Conservation (phyloP, 2,888 invertebrate genomes). For the Macrosiphum euphorbiae region DNA sequence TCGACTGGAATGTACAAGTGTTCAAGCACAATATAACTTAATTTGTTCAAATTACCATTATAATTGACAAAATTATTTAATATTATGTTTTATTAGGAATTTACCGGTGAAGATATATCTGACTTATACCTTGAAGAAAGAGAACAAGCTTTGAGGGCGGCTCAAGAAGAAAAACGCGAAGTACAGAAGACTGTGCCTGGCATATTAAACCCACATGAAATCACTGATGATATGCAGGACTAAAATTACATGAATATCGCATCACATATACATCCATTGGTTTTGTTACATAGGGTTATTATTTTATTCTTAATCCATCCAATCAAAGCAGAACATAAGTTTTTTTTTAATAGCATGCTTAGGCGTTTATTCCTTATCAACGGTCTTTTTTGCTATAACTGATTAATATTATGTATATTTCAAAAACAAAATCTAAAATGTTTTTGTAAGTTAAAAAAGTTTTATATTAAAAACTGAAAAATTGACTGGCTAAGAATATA, state of each 20-base stretch:
- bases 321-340: constrained; percentile 48
- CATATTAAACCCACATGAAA: constrained; percentile 94
- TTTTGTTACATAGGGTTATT: constrained; percentile 58
- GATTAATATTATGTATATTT: constrained; percentile 35
- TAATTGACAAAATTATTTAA: constrained; percentile 24
- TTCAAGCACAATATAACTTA: not conserved
- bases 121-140: constrained; percentile 98
- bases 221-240: constrained; percentile 82
- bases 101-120: constrained; percentile 97
- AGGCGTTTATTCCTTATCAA: constrained; percentile 37
- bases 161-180: constrained; percentile 93
- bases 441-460: constrained; percentile 42
- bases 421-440: constrained; percentile 19
- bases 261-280: constrained; percentile 38
- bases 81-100: constrained; percentile 80
- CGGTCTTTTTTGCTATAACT: constrained; percentile 36
- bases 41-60: not conserved
- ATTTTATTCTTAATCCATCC: constrained; percentile 58
- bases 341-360: constrained; percentile 49
- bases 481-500: constrained; percentile 50
- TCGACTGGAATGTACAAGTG: not conserved
- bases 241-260: constrained; percentile 59
- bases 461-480: constrained; percentile 35
- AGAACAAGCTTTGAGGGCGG: constrained; percentile 87
- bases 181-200: constrained; percentile 96